Base-by-base conservation (phyloP, 2,888 invertebrate species). In the Trissolcus brochymenae region DNA sequence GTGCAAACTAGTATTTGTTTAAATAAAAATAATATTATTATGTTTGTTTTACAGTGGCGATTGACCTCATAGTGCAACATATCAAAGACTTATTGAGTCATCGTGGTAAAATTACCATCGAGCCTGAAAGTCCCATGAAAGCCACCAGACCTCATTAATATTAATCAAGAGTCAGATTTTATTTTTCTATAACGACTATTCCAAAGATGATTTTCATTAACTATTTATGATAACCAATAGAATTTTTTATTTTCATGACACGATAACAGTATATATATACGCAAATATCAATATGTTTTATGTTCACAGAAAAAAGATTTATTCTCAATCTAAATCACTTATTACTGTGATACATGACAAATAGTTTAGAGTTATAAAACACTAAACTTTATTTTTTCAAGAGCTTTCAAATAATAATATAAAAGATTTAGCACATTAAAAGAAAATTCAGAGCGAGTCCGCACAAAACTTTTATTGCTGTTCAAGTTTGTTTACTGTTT, bases 11-110 rank as follows among this genome's bases (percentile, higher is more conserved):
- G 1, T 35, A 9, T 35, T 35, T 11, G 11, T 6, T 11, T 35
- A 35, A 35, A 35, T 19, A 0, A 50, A 2, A 25, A 13, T 16
- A 46, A 25, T 21, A 25, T 11, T 55, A 35, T 7, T 25, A 56
- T 53, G 55, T 86, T 93, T 35, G 35, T 35, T 35, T 35, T 94
- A 74, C 93, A 98, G 98, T 98, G 90, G 98, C 98, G 81, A 98
- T 98, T 87, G 97, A 98, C 89, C 91, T 98, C 89, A 98, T 98
- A 87, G 98, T 98, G 59, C 98, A 98, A 90, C 98, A 98, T 90
- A 98, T 98, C 89, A 94, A 96, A 83, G 98, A 98, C 89, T 94
- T 97, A 87, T 90, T 98, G 85, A 93, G 92, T 85, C 92, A 92
- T 86, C 91, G 92, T 43, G 89, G 90, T 82, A 87, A 85, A 74